A percentile compares a stretch with the other conserved stretches of the same genome.
These are phyloP conservation scores for Paraescarpia echinospica DNA, from an alignment of 1,140 invertebrate species.

Conservation along the genomic window DNA sequence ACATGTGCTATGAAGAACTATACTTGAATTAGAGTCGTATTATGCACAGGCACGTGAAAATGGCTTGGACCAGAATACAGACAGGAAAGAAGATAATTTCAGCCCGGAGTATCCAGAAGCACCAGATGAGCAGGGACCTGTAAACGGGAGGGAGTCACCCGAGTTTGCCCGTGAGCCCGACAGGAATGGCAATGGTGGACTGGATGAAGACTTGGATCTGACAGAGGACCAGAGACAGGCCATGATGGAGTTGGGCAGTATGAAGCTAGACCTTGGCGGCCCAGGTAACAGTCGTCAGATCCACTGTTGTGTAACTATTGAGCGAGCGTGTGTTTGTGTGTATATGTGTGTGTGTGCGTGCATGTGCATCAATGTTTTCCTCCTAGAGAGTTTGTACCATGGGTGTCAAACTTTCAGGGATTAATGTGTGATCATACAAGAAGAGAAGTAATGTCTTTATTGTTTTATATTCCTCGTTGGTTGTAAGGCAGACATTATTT, in stretches of 20 bases:
- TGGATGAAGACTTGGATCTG: conserved; percentile 11
- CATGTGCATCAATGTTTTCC: no score
- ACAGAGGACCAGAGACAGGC: conserved; percentile 14
- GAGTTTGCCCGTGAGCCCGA: not conserved
- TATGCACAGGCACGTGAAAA: not conserved
- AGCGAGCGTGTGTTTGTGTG: no score
- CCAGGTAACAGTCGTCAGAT: conserved; percentile 4
- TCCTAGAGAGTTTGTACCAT: no score
- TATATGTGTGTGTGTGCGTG: no score
- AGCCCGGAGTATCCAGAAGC: not conserved
- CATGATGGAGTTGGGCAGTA: conserved; percentile 13
- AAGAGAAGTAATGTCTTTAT: no score
- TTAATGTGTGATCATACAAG: no score
- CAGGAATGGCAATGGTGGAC: not conserved
- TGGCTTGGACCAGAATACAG: not conserved
- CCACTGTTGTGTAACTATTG: no score
- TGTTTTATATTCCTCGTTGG: no score
- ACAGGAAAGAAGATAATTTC: not conserved
- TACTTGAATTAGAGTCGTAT: not conserved
- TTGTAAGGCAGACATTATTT: no score
- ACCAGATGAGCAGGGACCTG: not conserved
- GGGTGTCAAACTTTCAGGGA: no score
- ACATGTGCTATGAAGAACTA: not conserved
- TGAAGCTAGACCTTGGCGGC: conserved; percentile 14
- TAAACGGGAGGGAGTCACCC: no score